Percentiles rank a stretch among this genome's conserved stretches.
phyloP scores from a whole-genome alignment of 1,140 invertebrate species.

The Adelges cooleyi region DNA sequence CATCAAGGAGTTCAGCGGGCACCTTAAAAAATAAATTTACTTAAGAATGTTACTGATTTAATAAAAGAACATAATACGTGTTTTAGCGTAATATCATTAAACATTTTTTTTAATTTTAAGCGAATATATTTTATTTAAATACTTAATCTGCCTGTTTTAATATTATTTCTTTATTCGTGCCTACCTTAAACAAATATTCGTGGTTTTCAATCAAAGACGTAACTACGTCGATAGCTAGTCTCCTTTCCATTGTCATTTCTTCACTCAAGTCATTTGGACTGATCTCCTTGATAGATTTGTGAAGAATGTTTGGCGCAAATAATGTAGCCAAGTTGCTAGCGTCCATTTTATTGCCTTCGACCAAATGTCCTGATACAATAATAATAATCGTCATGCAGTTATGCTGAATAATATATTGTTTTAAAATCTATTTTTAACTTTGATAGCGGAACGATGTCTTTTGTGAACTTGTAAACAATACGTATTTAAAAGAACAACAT shows the following conservation, averaged over 20 bases:
- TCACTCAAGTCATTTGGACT: slow-evolving; percentile 46
- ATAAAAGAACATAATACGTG: too few relatives aligned
- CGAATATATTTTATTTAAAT: not conserved
- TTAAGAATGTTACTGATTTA: too few relatives aligned
- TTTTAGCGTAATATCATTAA: too few relatives aligned
- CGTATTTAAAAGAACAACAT: too few relatives aligned
- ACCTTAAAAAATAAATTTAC: slow-evolving; percentile 40
- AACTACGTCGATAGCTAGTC: slow-evolving; percentile 80
- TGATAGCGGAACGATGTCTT: too few relatives aligned
- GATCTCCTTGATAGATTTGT: slow-evolving; percentile 46
- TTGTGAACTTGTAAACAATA: too few relatives aligned
- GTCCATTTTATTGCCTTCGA: slow-evolving; percentile 86
- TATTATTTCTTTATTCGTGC: not conserved
- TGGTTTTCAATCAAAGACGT: slow-evolving; percentile 69
- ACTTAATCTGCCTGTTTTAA: not conserved
- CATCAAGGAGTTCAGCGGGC: slow-evolving; percentile 65
- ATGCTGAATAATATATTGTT: too few relatives aligned
- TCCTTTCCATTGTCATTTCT: slow-evolving; percentile 63
- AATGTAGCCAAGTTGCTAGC: slow-evolving; percentile 80
- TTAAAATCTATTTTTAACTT: too few relatives aligned
- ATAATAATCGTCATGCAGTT: too few relatives aligned
- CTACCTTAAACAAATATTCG: slow-evolving; percentile 55
- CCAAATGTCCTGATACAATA: slow-evolving; percentile 43
- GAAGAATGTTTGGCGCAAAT: slow-evolving; percentile 86
- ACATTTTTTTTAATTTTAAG: not conserved